Percentiles rank a stretch among this genome's conserved stretches.
Evolutionary conservation across 2,113 vertebrate species (phyloP).

Genomic region (Otocyon megalotis): DNA sequence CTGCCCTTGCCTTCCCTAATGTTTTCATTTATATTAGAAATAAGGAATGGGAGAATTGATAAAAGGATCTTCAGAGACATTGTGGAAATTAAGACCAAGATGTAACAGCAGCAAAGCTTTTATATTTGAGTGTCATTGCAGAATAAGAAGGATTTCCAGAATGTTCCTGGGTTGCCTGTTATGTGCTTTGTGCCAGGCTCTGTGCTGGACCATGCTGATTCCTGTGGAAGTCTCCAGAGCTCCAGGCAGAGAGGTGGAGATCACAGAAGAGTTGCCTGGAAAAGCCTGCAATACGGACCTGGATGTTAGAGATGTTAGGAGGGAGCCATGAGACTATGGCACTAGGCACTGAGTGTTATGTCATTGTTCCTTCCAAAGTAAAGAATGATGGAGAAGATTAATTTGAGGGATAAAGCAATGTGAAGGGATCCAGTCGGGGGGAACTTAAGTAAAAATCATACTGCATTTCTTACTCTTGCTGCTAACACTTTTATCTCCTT

Average conservation of each 20-base stretch:
- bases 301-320: accelerated
- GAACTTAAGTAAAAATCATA: not conserved
- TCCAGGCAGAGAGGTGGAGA: not conserved
- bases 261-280: not conserved
- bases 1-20: not conserved
- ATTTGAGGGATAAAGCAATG: not conserved
- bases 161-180: not conserved
- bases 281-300: accelerated
- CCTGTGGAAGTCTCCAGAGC: not conserved
- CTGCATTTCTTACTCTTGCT: not conserved
- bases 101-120: not conserved
- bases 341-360: accelerated
- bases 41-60: not conserved
- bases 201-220: accelerated
- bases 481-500: not conserved
- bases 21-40: not conserved
- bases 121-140: not conserved
- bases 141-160: not conserved
- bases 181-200: not conserved
- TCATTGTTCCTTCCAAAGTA: not conserved
- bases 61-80: not conserved
- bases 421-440: not conserved
- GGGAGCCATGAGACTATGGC: accelerated
- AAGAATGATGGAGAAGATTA: not conserved
- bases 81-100: not conserved